Percentiles rank a stretch among this genome's conserved stretches.
Conservation (phyloP, 2,888 invertebrate species). For the Crossocerus cetratus region DNA sequence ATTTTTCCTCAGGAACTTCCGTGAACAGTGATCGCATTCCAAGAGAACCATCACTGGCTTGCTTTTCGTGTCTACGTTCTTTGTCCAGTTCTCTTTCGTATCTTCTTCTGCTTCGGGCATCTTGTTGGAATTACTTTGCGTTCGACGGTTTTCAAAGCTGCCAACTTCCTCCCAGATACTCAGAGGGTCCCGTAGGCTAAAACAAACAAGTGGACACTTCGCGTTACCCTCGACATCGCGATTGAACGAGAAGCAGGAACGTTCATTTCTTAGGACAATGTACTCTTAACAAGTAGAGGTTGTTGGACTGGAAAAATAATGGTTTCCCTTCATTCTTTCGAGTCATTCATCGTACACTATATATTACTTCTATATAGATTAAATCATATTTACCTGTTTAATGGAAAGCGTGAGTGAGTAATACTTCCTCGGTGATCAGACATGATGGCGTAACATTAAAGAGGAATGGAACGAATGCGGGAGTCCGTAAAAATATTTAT, state of each 20-base stretch:
- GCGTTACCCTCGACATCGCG: constrained; percentile 30
- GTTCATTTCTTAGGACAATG: too few species aligned
- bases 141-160: constrained; percentile 7
- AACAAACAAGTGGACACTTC: constrained; percentile 48
- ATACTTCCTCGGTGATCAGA: not conserved
- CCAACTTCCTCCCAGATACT: constrained; percentile 34
- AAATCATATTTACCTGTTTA: not conserved
- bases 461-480: constrained; percentile 24
- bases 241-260: not conserved
- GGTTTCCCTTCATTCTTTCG: too few species aligned
- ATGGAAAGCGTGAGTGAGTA: not conserved
- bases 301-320: too few species aligned
- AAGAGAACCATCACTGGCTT: constrained; percentile 21
- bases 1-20: constrained; percentile 57
- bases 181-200: constrained; percentile 52
- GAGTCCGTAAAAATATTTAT: constrained; percentile 64
- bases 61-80: not conserved
- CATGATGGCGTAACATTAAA: too few species aligned
- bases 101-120: not conserved
- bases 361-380: not conserved
- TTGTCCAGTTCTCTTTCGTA: too few species aligned
- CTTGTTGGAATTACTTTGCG: too few species aligned
- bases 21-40: constrained; percentile 61
- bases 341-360: not conserved
- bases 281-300: too few species aligned